These are phyloP conservation scores for Nasonovia ribisnigri DNA, from an alignment of 2,888 invertebrate species.

Conservation along the genomic window DNA sequence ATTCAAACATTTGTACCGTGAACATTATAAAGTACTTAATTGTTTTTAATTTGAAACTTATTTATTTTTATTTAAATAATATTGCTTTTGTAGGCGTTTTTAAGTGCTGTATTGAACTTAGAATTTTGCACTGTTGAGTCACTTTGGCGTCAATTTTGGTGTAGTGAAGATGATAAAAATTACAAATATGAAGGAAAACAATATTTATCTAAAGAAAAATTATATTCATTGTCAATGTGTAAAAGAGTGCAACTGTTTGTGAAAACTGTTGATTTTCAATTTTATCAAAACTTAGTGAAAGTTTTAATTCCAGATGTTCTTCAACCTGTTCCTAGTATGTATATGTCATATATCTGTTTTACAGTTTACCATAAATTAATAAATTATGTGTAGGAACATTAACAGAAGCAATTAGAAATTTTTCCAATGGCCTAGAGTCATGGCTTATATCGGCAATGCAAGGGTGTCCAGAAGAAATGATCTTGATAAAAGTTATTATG, in stretches of 20 bases:
- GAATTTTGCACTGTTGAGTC: constrained; percentile 92
- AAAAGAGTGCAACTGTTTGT: constrained; percentile 84
- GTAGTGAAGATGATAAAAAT: constrained; percentile 81
- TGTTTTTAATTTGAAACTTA: neutral
- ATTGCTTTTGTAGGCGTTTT: constrained; percentile 76
- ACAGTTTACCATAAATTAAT: neutral
- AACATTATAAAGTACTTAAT: constrained; percentile 83
- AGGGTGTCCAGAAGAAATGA: constrained; percentile 85
- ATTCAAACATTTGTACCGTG: constrained; percentile 84
- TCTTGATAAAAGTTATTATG: constrained; percentile 80
- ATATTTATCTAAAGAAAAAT: constrained; percentile 80
- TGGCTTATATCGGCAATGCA: constrained; percentile 87
- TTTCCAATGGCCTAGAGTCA: constrained; percentile 91
- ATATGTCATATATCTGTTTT: neutral
- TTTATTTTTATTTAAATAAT: constrained; percentile 15
- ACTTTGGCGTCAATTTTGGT: constrained; percentile 94
- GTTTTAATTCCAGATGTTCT: constrained; percentile 96
- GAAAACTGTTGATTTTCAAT: constrained; percentile 86
- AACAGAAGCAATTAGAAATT: constrained; percentile 92
- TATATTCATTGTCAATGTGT: constrained; percentile 79
- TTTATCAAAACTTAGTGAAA: constrained; percentile 96
- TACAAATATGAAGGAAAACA: constrained; percentile 82
- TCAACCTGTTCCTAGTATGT: constrained; percentile 89
- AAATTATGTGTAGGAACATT: constrained; percentile 77
- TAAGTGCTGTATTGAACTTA: constrained; percentile 90